These are phyloP conservation scores for Phymastichus coffea DNA, from an alignment of 1,140 invertebrate genomes.

Conservation along the genomic window DNA sequence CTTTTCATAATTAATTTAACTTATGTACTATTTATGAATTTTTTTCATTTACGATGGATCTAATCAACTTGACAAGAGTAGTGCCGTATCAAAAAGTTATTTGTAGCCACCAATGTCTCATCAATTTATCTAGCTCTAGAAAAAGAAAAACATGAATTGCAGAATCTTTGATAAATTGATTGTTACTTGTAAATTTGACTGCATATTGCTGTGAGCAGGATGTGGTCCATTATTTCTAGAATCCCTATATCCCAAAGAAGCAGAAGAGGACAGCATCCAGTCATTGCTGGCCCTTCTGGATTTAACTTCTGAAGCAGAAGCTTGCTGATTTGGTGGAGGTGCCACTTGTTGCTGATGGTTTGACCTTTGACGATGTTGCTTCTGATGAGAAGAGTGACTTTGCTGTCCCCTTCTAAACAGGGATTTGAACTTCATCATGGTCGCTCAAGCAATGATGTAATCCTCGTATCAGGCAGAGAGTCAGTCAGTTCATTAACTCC, in stretches of 20 bases:
- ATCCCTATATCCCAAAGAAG: slow-evolving; percentile 16
- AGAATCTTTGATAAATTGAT: too few relatives aligned
- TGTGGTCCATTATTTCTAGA: slow-evolving; percentile 20
- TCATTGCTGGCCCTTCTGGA: slow-evolving; percentile 23
- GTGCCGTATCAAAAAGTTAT: too few relatives aligned
- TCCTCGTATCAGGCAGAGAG: slow-evolving; percentile 16
- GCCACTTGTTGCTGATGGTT: slow-evolving; percentile 59
- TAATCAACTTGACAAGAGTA: too few relatives aligned
- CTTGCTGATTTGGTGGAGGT: slow-evolving; percentile 45
- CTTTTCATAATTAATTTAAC: too few relatives aligned
- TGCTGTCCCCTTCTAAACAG: slow-evolving; percentile 72
- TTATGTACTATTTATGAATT: too few relatives aligned
- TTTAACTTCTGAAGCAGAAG: slow-evolving; percentile 16
- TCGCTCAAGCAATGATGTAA: slow-evolving; percentile 45
- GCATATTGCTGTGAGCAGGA: too few relatives aligned
- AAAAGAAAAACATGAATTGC: too few relatives aligned
- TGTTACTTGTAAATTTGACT: slow-evolving; percentile 11
- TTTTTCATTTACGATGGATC: too few relatives aligned
- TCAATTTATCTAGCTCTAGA: too few relatives aligned
- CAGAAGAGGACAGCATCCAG: slow-evolving; percentile 16
- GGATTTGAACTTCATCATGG: slow-evolving; percentile 81
- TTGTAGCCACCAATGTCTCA: too few relatives aligned
- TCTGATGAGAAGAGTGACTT: slow-evolving; percentile 50
- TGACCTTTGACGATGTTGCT: slow-evolving; percentile 37
- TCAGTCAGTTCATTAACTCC: slow-evolving; percentile 28